Base-by-base conservation (phyloP, 2,797 vertebrate species). In the Mustela erminea region DNA sequence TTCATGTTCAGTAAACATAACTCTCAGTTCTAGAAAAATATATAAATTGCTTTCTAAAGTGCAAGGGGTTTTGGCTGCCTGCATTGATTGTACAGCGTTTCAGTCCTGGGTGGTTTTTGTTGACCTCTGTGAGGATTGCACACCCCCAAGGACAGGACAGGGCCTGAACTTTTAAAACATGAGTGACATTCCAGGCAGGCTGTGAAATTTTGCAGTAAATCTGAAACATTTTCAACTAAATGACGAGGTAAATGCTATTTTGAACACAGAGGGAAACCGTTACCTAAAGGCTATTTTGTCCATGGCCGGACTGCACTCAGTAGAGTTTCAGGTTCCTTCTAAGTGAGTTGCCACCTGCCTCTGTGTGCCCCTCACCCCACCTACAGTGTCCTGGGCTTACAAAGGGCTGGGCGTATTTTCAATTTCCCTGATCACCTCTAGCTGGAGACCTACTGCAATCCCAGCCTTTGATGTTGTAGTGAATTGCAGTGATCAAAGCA, bases 11-110 rank as follows among this genome's bases (percentile, higher is more conserved):
- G 90, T 86, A 95, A 96, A 90, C 58, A 38, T 5, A 87, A 25
- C 52, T 81, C 87, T 94, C 32, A 38, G 64, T 92, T 95, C 87
- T 82, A 66, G 80, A 66, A 90, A 49, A 49, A 95, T 46, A 41
- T 13, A 41, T n/a, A 74, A 91, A 77, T 77, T 72, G 29, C 83
- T 87, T 93, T 94, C 93, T 97, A 87, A 95, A 93, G 80, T 52
- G 56, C 84, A 74, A 29, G 87, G 80, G 82, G 77, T 78, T 91
- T 85, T 62, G 66, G 64, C 32, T 95, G 38, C 41, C 43, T 84
- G 35, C 13, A 3, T 56, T 32, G 70, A 87, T 93, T 70, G 62
- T 2, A 29, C 2, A 41, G 49, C n/a, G 83, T 91, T 93, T 84
- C 56, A 27, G 75, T 83, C 43, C 74, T 62, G 32, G 27, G 56